These are phyloP conservation scores for Apodemus sylvaticus DNA, from an alignment of 2,113 vertebrate species.

Conservation along the genomic window DNA sequence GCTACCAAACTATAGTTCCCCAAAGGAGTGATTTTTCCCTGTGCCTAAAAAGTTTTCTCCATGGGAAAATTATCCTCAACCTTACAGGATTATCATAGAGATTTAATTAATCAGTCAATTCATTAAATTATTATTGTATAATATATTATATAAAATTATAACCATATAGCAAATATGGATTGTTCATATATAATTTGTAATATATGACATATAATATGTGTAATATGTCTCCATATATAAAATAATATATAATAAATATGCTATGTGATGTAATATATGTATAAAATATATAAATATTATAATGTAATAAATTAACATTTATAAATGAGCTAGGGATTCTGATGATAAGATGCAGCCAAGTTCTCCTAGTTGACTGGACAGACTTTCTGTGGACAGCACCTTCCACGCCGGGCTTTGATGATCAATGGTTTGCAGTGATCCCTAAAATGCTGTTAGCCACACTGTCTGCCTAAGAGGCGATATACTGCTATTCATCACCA, in stretches of 20 bases:
- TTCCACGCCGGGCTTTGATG: background rate
- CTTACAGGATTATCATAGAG: background rate
- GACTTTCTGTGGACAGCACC: background rate
- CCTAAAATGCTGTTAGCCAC: background rate
- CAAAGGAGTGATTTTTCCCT: background rate
- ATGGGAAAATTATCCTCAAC: background rate
- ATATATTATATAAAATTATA: background rate
- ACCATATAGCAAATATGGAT: background rate
- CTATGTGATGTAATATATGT: too few relatives aligned
- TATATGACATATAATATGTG: too few relatives aligned
- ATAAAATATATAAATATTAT: background rate
- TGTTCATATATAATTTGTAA: too few relatives aligned
- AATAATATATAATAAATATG: background rate
- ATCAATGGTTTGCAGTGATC: background rate
- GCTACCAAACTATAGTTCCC: background rate
- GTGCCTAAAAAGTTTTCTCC: background rate
- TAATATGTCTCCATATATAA: background rate
- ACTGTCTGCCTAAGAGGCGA: background rate
- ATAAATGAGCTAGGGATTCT: background rate
- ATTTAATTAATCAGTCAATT: background rate
- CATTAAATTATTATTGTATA: background rate
- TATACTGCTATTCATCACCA: background rate
- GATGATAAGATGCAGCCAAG: background rate
- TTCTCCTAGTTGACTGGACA: background rate
- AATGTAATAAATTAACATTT: background rate